Conservation (phyloP, 2,888 invertebrate species). For the Cetonia aurata region DNA sequence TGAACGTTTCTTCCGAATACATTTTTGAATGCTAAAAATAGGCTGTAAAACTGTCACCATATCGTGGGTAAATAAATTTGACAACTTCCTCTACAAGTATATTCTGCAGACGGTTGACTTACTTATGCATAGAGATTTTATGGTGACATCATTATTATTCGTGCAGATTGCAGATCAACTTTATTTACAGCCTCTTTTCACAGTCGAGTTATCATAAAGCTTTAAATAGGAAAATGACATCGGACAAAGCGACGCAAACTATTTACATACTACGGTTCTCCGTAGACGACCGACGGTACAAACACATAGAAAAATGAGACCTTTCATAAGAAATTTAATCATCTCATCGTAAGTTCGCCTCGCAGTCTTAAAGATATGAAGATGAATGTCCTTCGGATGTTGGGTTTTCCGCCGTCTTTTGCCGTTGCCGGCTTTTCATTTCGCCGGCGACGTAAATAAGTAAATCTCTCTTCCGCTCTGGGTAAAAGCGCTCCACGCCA, state of each 20-base stretch:
- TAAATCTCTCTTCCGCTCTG: too few species aligned
- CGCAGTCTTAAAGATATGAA: neutral
- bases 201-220: neutral
- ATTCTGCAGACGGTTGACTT: too few species aligned
- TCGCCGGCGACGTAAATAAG: conserved; percentile 9
- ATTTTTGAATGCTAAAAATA: too few species aligned
- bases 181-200: too few species aligned
- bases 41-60: too few species aligned
- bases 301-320: neutral
- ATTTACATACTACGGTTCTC: neutral
- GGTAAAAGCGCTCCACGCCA: too few species aligned
- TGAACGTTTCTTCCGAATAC: too few species aligned
- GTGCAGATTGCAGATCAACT: too few species aligned
- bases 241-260: conserved; percentile 7
- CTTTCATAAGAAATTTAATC: conserved; percentile 15
- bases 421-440: neutral
- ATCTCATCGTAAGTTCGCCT: neutral
- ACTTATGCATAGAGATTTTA: too few species aligned
- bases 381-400: conserved; percentile 15
- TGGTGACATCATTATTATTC: too few species aligned
- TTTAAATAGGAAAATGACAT: neutral
- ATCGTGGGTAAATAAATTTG: too few species aligned
- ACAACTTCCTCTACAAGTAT: too few species aligned
- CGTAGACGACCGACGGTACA: neutral
- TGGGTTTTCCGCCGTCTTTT: neutral